A percentile compares a stretch with the other conserved stretches of the same genome.
These are phyloP conservation scores for Norana najaformis DNA, from an alignment of 2,888 invertebrate genomes.

Conservation along the genomic window DNA sequence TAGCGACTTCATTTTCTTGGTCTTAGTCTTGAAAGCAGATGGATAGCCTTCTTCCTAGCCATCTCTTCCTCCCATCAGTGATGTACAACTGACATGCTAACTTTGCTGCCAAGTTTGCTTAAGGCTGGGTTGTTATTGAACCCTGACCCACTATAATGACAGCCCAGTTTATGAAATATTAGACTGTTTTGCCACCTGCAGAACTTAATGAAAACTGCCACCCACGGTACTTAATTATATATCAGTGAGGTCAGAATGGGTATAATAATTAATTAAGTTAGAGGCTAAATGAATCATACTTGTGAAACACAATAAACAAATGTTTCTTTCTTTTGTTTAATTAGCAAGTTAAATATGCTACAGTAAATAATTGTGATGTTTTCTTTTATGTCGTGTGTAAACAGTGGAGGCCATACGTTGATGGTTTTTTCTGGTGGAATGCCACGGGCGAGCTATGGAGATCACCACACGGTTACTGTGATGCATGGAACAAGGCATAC, in stretches of 20 bases:
- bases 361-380: neutral
- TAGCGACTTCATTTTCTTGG: too few relatives aligned
- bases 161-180: neutral
- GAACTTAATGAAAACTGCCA: neutral
- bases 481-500: slow-evolving; percentile 45
- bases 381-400: neutral
- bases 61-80: too few relatives aligned
- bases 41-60: too few relatives aligned
- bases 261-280: neutral
- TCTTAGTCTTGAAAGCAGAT: too few relatives aligned
- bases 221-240: neutral
- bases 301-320: neutral
- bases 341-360: neutral
- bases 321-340: neutral
- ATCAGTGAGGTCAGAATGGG: neutral
- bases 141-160: neutral
- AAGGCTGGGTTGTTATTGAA: neutral
- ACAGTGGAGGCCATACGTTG: slow-evolving; percentile 61
- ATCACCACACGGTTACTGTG: slow-evolving; percentile 89
- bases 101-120: neutral
- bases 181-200: neutral
- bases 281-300: neutral
- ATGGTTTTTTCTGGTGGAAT: slow-evolving; percentile 84
- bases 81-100: neutral
- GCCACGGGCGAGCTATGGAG: slow-evolving; percentile 89